phyloP scores from a whole-genome alignment of 2,888 invertebrate species.

The Pyrrhopygopsis socrates region DNA sequence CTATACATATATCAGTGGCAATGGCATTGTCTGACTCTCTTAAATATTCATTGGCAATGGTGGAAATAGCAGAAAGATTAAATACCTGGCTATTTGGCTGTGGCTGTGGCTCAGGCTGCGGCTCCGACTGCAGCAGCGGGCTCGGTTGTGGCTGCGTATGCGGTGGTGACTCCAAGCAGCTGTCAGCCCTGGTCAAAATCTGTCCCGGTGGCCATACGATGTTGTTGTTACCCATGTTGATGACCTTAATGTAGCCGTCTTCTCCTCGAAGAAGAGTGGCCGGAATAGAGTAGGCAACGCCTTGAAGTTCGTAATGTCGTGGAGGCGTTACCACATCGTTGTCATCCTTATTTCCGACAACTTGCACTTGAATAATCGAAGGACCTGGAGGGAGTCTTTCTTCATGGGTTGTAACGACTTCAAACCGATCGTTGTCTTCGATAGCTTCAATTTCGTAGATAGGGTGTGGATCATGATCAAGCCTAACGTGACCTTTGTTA shows the following conservation, averaged over 20 bases:
- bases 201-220: constrained; percentile 53
- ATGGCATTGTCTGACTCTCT: background rate
- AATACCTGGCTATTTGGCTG: constrained; percentile 43
- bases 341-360: constrained; percentile 52
- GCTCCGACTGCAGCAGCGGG: no score
- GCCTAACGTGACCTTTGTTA: constrained; percentile 37
- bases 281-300: constrained; percentile 78
- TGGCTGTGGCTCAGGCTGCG: no score
- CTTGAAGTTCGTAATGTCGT: constrained; percentile 77
- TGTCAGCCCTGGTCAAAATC: constrained; percentile 55
- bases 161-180: no score
- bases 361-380: constrained; percentile 69
- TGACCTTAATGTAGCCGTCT: constrained; percentile 79
- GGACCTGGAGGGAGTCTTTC: constrained; percentile 71
- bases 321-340: constrained; percentile 73
- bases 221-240: constrained; percentile 70
- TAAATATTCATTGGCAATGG: no score
- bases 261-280: constrained; percentile 80
- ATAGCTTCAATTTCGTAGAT: constrained; percentile 18
- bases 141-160: no score
- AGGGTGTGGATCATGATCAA: no score
- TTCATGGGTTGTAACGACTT: constrained; percentile 49
- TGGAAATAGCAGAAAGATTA: constrained; percentile 5
- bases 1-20: background rate
- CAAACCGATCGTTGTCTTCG: constrained; percentile 53